Evolutionary conservation across 1,140 invertebrate species (phyloP).

Genomic region (Drosophila virilis): DNA sequence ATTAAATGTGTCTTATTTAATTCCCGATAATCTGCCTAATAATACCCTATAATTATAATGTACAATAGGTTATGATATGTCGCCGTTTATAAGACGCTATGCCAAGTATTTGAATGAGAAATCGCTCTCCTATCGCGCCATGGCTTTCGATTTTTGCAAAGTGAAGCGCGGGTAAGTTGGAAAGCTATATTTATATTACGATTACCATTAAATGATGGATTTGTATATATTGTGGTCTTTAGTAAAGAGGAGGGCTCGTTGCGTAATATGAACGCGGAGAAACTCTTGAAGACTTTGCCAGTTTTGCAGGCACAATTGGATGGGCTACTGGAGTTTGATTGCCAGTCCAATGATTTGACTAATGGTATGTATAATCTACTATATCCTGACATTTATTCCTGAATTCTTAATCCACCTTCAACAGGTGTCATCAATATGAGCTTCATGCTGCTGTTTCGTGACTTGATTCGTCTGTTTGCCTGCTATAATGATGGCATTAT

Average conservation of each 20-base stretch:
- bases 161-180: conserved; percentile 96
- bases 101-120: conserved; percentile 99
- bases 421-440: conserved; percentile 96
- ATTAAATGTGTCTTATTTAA: not conserved
- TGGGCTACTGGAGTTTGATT: conserved; percentile 98
- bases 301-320: conserved; percentile 98
- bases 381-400: not conserved
- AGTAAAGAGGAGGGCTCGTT: conserved; percentile 97
- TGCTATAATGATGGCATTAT: conserved; percentile 99
- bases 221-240: conserved; percentile 19
- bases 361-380: conserved; percentile 88
- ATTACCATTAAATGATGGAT: conserved; percentile 1
- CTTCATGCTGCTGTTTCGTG: conserved; percentile 99
- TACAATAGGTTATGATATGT: conserved; percentile 98
- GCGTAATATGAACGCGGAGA: conserved; percentile 98
- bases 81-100: conserved; percentile 98
- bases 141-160: conserved; percentile 99
- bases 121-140: conserved; percentile 97
- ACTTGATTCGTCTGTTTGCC: conserved; percentile 99
- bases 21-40: not conserved
- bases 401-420: not conserved
- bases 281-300: conserved; percentile 98
- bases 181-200: not conserved
- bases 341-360: conserved; percentile 97
- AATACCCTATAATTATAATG: conserved; percentile 9